A percentile compares a stretch with the other conserved stretches of the same genome.
These are phyloP conservation scores for Neoarius graeffei DNA, from an alignment of 2,113 vertebrate genomes.

Conservation along the genomic window DNA sequence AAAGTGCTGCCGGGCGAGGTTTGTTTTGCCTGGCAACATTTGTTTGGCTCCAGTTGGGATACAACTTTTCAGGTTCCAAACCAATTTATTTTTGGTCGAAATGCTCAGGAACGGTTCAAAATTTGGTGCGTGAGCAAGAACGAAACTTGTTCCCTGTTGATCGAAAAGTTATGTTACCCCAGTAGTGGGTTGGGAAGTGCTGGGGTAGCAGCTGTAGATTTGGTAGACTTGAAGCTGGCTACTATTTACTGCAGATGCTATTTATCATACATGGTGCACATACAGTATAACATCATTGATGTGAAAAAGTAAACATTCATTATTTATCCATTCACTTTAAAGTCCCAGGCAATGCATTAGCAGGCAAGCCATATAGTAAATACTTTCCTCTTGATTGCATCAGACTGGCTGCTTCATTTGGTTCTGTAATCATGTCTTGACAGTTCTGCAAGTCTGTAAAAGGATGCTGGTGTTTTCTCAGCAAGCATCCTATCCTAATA, in stretches of 20 bases:
- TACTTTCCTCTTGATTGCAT: background rate
- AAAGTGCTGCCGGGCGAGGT: too few species aligned
- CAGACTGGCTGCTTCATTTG: background rate
- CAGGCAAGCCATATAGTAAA: too few species aligned
- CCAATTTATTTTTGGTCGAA: too few species aligned
- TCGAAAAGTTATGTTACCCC: too few species aligned
- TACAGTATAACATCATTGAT: background rate
- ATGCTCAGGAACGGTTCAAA: too few species aligned
- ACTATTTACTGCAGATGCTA: background rate
- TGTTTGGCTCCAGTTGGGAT: too few species aligned
- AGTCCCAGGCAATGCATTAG: background rate
- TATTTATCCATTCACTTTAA: slow-evolving; percentile 9
- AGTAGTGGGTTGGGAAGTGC: too few species aligned
- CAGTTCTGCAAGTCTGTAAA: background rate
- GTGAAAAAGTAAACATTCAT: slow-evolving; percentile 1
- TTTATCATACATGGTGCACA: slow-evolving; percentile 15
- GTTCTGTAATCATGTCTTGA: slow-evolving; percentile 3
- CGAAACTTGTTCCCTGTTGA: too few species aligned
- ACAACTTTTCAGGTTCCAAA: too few species aligned
- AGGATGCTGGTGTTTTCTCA: background rate
- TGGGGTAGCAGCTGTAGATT: too few species aligned
- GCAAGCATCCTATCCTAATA: background rate
- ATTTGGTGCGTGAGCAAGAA: too few species aligned
- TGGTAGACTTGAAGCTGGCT: background rate
- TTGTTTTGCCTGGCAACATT: too few species aligned